phyloP scores from a whole-genome alignment of 2,797 vertebrate genomes.

The Parambassis ranga region DNA sequence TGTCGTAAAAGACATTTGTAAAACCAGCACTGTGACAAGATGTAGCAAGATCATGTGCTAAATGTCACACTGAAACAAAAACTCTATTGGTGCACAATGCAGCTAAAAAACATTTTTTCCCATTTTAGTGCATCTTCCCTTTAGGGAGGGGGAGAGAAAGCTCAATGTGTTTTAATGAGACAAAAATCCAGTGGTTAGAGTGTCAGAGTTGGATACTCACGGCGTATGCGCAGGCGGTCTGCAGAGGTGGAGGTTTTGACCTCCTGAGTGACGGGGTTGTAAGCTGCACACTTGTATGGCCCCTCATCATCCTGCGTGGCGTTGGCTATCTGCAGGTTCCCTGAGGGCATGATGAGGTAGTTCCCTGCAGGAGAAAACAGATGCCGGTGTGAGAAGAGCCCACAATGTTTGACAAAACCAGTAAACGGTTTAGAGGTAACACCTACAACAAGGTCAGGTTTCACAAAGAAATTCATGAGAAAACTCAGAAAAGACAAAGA shows the following conservation, averaged over 20 bases:
- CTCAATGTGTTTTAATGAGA: not conserved
- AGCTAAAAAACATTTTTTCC: too few species aligned
- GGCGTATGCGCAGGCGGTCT: constrained; percentile 92
- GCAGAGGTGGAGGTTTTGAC: constrained; percentile 93
- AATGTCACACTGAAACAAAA: not conserved
- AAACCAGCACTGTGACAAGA: constrained; percentile 18
- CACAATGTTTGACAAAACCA: not conserved
- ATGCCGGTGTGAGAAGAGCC: not conserved
- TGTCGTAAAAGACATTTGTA: too few species aligned
- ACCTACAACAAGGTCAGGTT: not conserved
- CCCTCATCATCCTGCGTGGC: constrained; percentile 95
- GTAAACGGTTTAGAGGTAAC: too few species aligned
- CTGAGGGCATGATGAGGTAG: constrained; percentile 99
- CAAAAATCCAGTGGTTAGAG: not conserved
- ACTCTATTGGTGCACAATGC: too few species aligned
- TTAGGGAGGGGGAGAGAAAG: too few species aligned
- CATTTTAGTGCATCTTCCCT: too few species aligned
- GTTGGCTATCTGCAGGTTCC: constrained; percentile 97
- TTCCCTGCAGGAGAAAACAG: constrained; percentile 80
- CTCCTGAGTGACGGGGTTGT: constrained; percentile 96
- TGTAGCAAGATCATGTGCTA: not conserved
- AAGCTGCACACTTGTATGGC: constrained; percentile 94
- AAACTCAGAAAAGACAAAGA: constrained; percentile 2
- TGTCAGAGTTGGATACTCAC: constrained; percentile 75
- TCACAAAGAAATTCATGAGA: not conserved